A percentile compares a stretch with the other conserved stretches of the same genome.
These are phyloP conservation scores for Corythaixoides concolor DNA, from an alignment of 2,113 vertebrate genomes.

Conservation along the genomic window DNA sequence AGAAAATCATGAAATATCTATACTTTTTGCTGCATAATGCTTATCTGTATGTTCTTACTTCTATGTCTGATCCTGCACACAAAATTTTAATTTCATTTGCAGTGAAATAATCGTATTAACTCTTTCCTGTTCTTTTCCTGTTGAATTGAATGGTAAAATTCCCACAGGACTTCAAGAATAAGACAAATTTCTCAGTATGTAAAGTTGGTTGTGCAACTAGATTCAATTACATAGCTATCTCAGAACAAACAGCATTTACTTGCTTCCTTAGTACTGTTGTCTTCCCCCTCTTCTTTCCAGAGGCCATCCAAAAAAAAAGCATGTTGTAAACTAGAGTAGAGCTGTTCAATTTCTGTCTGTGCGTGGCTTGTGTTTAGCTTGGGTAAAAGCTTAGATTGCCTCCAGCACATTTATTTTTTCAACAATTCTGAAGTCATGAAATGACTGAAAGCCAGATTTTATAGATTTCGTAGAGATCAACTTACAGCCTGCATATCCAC, in stretches of 20 bases:
- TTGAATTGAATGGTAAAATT: neutral
- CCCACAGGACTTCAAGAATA: neutral
- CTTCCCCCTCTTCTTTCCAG: neutral
- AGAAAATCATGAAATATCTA: neutral
- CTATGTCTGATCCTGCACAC: neutral
- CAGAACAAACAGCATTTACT: neutral
- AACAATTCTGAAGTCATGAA: neutral
- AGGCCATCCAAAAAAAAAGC: neutral
- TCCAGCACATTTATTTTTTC: neutral
- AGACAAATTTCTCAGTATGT: neutral
- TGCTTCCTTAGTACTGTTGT: neutral
- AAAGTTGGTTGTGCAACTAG: neutral
- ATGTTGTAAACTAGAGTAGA: neutral
- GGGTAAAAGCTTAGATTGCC: slow-evolving; percentile 33
- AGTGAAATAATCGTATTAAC: neutral
- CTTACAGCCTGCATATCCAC: neutral
- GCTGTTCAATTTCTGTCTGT: neutral
- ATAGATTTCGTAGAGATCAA: neutral
- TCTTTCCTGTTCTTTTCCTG: neutral
- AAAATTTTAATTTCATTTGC: slow-evolving; percentile 13
- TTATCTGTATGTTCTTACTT: neutral
- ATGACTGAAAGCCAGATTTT: neutral
- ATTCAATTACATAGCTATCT: neutral
- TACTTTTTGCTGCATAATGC: neutral
- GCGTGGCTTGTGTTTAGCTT: neutral